Percentiles rank a stretch among this genome's conserved stretches.
Conservation (phyloP, 2,113 vertebrate genomes). For the Pteruthius melanotis region DNA sequence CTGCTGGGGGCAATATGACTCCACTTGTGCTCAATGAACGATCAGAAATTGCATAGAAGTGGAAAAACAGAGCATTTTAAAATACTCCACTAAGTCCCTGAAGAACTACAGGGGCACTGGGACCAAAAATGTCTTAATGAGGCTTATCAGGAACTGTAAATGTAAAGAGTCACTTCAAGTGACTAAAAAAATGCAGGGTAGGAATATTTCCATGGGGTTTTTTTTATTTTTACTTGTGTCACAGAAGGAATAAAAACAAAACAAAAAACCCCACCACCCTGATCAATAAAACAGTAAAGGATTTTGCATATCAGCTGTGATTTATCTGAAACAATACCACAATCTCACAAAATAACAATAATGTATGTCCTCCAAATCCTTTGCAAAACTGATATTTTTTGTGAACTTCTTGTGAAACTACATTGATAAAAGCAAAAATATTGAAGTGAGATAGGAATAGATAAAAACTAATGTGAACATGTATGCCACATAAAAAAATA, state of each 20-base stretch:
- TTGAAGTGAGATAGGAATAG: neutral
- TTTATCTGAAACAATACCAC: neutral
- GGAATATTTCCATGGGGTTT: neutral
- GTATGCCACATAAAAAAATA: neutral
- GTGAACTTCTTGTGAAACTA: neutral
- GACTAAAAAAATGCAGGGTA: neutral
- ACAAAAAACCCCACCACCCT: neutral
- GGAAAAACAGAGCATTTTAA: conserved; percentile 23
- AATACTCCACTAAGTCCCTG: neutral
- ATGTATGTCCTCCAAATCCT: neutral
- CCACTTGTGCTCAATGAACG: conserved; percentile 40
- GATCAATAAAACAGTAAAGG: neutral
- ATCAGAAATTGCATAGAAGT: neutral
- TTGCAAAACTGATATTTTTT: neutral
- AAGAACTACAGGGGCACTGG: neutral
- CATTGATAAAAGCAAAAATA: neutral
- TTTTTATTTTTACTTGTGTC: neutral
- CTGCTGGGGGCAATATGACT: conserved; percentile 79
- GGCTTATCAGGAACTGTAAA: conserved; percentile 47
- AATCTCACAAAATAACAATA: neutral
- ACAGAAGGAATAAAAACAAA: neutral
- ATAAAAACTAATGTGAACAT: neutral
- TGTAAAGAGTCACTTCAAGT: neutral
- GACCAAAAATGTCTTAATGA: conserved; percentile 47
- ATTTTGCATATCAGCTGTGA: neutral